Conservation (phyloP, 2,888 invertebrate genomes). For the Acleris sparsana region DNA sequence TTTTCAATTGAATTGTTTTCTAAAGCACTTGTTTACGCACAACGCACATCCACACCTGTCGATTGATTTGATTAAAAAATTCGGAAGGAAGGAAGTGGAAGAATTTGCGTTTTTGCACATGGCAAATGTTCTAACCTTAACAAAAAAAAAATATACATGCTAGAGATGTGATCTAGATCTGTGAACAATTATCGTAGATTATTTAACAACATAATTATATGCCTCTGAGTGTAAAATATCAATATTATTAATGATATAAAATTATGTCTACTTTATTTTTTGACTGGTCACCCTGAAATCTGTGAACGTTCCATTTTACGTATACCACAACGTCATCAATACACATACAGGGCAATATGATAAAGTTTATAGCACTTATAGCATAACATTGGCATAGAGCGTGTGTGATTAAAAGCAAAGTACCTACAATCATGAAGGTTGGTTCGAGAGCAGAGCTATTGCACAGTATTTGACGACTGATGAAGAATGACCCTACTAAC, state of each 20-base stretch:
- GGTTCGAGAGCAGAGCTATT: no score
- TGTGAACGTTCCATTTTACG: slow-evolving; percentile 24
- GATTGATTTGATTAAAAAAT: slow-evolving; percentile 49
- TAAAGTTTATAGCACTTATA: no score
- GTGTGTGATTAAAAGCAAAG: no score
- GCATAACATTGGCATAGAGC: no score
- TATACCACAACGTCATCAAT: background rate
- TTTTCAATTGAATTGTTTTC: slow-evolving; percentile 24
- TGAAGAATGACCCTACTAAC: no score
- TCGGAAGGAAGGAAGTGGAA: slow-evolving; percentile 32
- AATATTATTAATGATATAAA: background rate
- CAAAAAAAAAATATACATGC: no score
- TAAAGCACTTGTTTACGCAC: slow-evolving; percentile 50
- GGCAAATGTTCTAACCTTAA: slow-evolving; percentile 15
- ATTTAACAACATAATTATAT: no score
- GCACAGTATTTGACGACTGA: no score
- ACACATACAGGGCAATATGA: no score
- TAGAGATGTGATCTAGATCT: no score
- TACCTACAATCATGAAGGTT: no score
- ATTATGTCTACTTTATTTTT: background rate
- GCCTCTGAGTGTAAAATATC: background rate
- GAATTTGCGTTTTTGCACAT: slow-evolving; percentile 22
- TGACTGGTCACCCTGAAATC: slow-evolving; percentile 10
- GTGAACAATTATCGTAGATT: background rate
- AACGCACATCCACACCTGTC: slow-evolving; percentile 48